phyloP scores from a whole-genome alignment of 2,113 vertebrate species.

The Peromyscus maniculatus region DNA sequence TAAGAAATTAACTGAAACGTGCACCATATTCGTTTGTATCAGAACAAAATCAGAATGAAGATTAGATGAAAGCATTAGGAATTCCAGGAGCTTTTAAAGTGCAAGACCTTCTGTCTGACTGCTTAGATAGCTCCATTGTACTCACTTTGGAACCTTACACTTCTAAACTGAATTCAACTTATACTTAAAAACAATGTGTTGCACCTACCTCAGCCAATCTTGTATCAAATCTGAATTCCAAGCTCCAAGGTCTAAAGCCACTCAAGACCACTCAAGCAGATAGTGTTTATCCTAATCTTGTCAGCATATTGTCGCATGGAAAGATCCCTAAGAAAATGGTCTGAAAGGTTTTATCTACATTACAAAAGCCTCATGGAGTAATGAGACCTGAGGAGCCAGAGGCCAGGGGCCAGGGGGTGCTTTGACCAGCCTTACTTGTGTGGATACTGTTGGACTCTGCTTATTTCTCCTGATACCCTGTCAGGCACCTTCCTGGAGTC shows the following conservation, averaged over 20 bases:
- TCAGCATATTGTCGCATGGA: background rate
- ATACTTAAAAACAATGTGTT: background rate
- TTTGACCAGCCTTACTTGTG: background rate
- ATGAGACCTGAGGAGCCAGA: background rate
- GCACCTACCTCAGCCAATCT: background rate
- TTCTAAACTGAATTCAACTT: background rate
- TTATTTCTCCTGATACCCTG: background rate
- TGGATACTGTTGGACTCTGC: background rate
- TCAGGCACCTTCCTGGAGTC: background rate
- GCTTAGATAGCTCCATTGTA: background rate
- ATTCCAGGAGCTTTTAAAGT: background rate
- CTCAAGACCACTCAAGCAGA: background rate
- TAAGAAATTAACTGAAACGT: background rate
- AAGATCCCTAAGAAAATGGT: constrained; percentile 8
- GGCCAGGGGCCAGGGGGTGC: background rate
- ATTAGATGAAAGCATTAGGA: background rate
- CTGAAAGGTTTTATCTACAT: background rate
- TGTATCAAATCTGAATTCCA: background rate
- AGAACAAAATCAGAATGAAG: background rate
- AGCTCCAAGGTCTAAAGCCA: background rate
- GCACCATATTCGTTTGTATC: background rate
- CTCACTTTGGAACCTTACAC: background rate
- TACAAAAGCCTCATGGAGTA: background rate
- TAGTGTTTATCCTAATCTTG: background rate
- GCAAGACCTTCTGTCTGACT: background rate